A percentile compares a stretch with the other conserved stretches of the same genome.
Evolutionary conservation across 37 sponge, comb jelly and placozoan species (phyloP).

Genomic region (Corticium candelabrum): DNA sequence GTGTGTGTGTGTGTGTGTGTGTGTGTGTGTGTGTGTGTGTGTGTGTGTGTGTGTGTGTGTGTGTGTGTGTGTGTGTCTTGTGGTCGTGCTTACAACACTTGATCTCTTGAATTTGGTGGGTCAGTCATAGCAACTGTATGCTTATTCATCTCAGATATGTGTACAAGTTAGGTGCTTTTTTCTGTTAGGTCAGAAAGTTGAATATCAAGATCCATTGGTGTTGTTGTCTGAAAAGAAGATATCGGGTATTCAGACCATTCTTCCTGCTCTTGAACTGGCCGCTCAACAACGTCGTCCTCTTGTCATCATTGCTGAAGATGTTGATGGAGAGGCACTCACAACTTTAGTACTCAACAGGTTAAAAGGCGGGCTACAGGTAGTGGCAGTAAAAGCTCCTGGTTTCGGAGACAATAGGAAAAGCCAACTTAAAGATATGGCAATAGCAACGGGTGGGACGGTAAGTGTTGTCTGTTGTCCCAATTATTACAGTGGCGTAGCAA

Average conservation of each 20-base stretch:
- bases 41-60: too few relatives aligned
- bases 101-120: too few relatives aligned
- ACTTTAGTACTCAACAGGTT: constrained; percentile 95
- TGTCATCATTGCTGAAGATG: constrained; percentile 88
- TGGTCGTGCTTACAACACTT: too few relatives aligned
- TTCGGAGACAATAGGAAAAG: constrained; percentile 97
- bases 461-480: constrained; percentile 7
- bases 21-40: too few relatives aligned
- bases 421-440: constrained; percentile 82
- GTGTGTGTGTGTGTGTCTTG: too few relatives aligned
- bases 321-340: constrained; percentile 91
- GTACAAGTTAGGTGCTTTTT: background rate
- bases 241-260: constrained; percentile 62
- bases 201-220: constrained; percentile 80
- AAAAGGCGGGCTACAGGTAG: constrained; percentile 88
- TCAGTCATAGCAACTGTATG: too few relatives aligned
- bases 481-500: background rate
- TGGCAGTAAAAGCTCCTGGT: constrained; percentile 96
- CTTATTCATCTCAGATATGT: too few relatives aligned
- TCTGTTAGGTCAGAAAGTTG: constrained; percentile 60
- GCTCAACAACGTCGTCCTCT: constrained; percentile 75
- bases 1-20: too few relatives aligned
- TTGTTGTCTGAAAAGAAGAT: constrained; percentile 91
- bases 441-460: constrained; percentile 64
- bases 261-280: constrained; percentile 89